Evolutionary conservation across 1,140 invertebrate genomes (phyloP).

Genomic region (Pantala flavescens): DNA sequence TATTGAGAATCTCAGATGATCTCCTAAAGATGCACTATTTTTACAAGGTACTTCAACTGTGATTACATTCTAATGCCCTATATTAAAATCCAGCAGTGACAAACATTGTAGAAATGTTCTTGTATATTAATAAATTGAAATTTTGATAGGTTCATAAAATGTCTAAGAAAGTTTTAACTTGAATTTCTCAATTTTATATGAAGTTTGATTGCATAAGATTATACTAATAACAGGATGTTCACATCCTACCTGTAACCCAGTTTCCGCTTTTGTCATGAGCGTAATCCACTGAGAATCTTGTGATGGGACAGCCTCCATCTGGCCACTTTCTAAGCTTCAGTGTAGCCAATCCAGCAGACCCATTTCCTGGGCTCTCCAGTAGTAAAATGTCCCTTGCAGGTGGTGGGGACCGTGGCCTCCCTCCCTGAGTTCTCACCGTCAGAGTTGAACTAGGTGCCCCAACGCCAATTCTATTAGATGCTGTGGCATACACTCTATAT

Average conservation of each 20-base stretch:
- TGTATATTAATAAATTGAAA: no score
- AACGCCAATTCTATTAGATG: constrained; percentile 35
- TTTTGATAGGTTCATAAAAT: no score
- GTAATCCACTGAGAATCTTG: constrained; percentile 47
- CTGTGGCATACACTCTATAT: constrained; percentile 38
- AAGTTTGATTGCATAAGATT: no score
- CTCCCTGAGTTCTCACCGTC: constrained; percentile 23
- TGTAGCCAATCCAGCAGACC: not conserved
- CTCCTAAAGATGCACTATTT: no score
- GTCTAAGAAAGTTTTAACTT: no score
- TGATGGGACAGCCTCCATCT: constrained; percentile 44
- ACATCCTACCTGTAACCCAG: constrained; percentile 16
- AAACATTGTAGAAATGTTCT: no score
- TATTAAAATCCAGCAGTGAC: no score
- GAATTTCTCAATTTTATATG: no score
- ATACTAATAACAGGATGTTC: no score
- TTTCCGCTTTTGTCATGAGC: not conserved
- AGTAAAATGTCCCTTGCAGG: constrained; percentile 36
- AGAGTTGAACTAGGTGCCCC: constrained; percentile 33
- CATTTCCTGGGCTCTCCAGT: constrained; percentile 14
- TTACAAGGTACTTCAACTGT: no score
- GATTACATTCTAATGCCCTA: no score
- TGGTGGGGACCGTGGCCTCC: constrained; percentile 29
- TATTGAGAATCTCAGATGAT: no score
- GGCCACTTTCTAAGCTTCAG: constrained; percentile 38